Evolutionary conservation across 2,113 vertebrate genomes (phyloP), one percentile per base, ranked within the genome.

Genomic region (Perca schrenkii): DNA sequence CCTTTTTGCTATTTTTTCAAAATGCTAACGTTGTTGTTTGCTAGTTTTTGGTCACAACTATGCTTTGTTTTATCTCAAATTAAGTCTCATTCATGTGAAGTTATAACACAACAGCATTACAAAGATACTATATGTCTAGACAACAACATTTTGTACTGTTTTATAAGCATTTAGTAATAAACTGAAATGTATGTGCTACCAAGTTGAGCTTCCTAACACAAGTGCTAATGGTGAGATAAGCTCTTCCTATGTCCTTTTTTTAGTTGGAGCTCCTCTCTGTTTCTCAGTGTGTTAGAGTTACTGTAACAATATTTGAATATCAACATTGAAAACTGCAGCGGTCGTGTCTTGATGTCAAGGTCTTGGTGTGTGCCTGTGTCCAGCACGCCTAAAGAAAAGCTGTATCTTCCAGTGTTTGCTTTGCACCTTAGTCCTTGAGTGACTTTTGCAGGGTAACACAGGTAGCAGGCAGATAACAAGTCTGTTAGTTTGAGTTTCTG

Each of bases 401-500:
- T 69, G 56, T 19, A 31, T 77, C 88, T 71, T 89, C 15, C 57
- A 1, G 28, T 81, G 73, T 90, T 85, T 66, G 50, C 56, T 72
- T 17, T 62, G 57, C 34, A 74, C 57, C 61, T 70, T 72, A 82
- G 84, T 85, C 82, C 80, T 88, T 79, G 73, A 89, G 57, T 28
- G 56, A 67, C 82, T 82, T 74, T 66, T 50, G 57, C 75, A 83
- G 72, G 40, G 40, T 3, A 40, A 53, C 77, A 68, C 43, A 34
- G 34, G 28, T 17, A 87, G 58, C 68, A 15, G 49, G 22, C 40
- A 60, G 89, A 91, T 91, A 91, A 85, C 74, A 64, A n/a, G 7
- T 56, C 61, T 57, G 72, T 80, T 74, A 40, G 66, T 91, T 85
- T 85, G 84, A 83, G 85, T 91, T 91, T 92, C 89, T 88, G 87